Evolutionary conservation across 2,113 vertebrate genomes (phyloP).

Genomic region (Oncorhynchus gorbuscha): DNA sequence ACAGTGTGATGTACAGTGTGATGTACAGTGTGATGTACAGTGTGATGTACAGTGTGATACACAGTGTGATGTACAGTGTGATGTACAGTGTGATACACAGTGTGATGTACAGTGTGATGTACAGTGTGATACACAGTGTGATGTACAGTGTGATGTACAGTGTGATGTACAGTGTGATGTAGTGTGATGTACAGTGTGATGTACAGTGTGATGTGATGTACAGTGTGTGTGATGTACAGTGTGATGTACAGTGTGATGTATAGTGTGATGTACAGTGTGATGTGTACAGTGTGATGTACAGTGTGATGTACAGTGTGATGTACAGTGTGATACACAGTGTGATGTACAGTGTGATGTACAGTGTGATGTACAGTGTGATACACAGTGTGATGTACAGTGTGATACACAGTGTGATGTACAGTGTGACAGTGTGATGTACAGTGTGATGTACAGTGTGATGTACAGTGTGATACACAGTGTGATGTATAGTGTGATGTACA

Average conservation of each 20-base stretch:
- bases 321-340: constrained; percentile 32
- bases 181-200: constrained; percentile 66
- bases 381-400: constrained; percentile 65
- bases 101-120: constrained; percentile 68
- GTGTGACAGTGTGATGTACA: constrained; percentile 65
- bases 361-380: constrained; percentile 66
- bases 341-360: constrained; percentile 55
- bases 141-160: constrained; percentile 67
- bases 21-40: constrained; percentile 67
- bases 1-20: constrained; percentile 65
- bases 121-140: constrained; percentile 65
- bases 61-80: constrained; percentile 65
- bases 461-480: constrained; percentile 65
- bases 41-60: constrained; percentile 67
- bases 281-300: too few relatives aligned
- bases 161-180: constrained; percentile 41
- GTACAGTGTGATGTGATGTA: constrained; percentile 68
- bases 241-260: constrained; percentile 68
- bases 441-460: constrained; percentile 67
- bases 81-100: constrained; percentile 62
- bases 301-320: constrained; percentile 67
- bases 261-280: too few relatives aligned
- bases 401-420: constrained; percentile 63
- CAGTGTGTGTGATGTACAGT: constrained; percentile 63
- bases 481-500: constrained; percentile 51